phyloP scores from a whole-genome alignment of 2,797 vertebrate species.

The Simalia tracyae region DNA sequence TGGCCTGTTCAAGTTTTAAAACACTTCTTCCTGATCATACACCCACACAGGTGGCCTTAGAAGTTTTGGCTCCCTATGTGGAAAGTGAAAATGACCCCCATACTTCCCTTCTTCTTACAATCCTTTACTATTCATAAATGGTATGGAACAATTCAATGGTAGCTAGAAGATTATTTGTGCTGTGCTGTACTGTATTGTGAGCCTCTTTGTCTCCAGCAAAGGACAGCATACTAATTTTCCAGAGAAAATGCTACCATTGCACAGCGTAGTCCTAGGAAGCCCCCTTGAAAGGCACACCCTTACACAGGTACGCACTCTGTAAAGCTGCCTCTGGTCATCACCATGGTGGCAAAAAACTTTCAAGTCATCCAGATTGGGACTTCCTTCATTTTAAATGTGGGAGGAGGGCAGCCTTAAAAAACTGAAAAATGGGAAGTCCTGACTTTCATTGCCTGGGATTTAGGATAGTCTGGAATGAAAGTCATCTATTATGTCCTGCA shows the following conservation, averaged over 20 bases:
- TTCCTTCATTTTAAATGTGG: background rate
- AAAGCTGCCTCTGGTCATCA: background rate
- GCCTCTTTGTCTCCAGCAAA: conserved; percentile 1
- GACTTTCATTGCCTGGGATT: background rate
- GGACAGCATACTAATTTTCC: background rate
- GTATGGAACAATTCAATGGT: background rate
- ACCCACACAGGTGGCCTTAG: background rate
- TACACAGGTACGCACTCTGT: background rate
- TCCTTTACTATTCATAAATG: background rate
- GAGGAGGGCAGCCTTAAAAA: background rate
- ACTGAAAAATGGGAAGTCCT: background rate
- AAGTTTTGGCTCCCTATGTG: background rate
- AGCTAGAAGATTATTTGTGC: background rate
- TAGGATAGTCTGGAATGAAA: background rate
- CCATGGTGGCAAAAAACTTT: conserved; percentile 16
- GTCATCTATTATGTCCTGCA: background rate
- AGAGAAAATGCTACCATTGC: background rate
- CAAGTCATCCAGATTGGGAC: background rate
- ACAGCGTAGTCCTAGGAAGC: background rate
- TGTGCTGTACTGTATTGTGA: background rate
- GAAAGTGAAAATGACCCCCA: background rate
- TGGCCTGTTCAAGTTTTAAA: background rate
- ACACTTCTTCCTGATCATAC: background rate
- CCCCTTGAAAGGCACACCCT: background rate
- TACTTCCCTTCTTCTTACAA: background rate